phyloP scores from a whole-genome alignment of 1,140 invertebrate species.

The Radopholus similis region DNA sequence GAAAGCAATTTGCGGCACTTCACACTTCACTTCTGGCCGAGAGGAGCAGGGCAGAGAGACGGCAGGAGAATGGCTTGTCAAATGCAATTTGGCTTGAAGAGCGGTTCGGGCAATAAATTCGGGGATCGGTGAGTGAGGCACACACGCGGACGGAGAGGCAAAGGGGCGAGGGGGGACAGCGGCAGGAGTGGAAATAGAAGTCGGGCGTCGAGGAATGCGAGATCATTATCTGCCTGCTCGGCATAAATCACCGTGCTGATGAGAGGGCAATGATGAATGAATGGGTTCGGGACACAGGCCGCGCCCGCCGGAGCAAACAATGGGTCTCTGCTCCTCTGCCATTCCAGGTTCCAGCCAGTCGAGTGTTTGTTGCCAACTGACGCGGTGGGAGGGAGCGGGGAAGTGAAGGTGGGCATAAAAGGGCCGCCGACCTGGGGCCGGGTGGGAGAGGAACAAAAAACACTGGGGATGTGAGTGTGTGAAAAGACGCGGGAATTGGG shows the following conservation, averaged over 20 bases:
- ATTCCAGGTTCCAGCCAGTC: too few species aligned
- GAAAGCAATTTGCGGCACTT: too few species aligned
- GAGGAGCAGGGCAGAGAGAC: background rate
- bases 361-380: conserved; percentile 3
- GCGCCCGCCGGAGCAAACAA: too few species aligned
- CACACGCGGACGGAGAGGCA: background rate
- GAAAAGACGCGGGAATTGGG: too few species aligned
- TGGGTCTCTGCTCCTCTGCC: too few species aligned
- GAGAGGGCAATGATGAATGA: background rate
- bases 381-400: background rate
- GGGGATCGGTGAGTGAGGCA: background rate
- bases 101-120: background rate
- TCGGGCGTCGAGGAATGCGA: background rate
- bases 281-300: too few species aligned
- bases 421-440: too few species aligned
- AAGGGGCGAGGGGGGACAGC: background rate
- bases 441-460: background rate
- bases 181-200: background rate
- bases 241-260: too few species aligned
- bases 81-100: background rate
- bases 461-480: too few species aligned
- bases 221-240: too few species aligned
- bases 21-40: too few species aligned
- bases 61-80: background rate
- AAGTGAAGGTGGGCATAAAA: background rate